Base-by-base conservation (phyloP, 1,140 invertebrate genomes). In the Halictus rubicundus region DNA sequence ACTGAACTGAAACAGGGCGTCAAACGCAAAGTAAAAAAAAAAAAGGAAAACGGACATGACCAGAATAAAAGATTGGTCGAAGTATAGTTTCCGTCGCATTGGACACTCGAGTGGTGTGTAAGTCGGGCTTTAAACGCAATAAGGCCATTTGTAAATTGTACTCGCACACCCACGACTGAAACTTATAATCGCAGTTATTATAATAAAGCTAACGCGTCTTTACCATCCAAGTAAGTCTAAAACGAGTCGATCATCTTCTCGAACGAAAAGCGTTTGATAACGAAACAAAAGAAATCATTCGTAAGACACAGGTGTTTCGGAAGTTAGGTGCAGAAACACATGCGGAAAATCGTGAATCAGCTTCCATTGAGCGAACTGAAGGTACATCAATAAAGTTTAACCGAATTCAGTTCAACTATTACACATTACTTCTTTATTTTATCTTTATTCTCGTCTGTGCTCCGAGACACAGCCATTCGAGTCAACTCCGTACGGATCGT, bases 131-230 rank as follows among this genome's bases (percentile, higher is more conserved):
- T n/a, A 19, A 21, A 37, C 27, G 14, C 63, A 19, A 64, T 64
- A 64, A 39, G 32, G 63, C 63, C 63, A 64, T 64, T n/a, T 4
- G 23, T 66, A 42, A 25, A 46, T 66, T 46, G 42, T 46, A 66
- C 37, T n/a, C 42, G 46, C 64, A 16, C 39, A 16, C 39, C 12
- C 14, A 39, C 64, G 37, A 66, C n/a, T 39, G 64, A 25, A 49
- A 46, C n/a, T 25, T 46, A 65, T 65, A 65, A 65, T 65, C 39
- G n/a, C n/a, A 65, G 39, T 66, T 46, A 46, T 63, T 39, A 66
- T 14, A n/a, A 49, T 66, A 66, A 66, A 66, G 37, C n/a, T 66
- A 66, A 66, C 7, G 16, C 12, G 42, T n/a, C 21, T 7, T 21
- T 16, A 9, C n/a, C 54, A 57, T n/a, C 9, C 7, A 9, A 8